Conservation (phyloP, 2,797 vertebrate genomes). For the Loris lydekkerianus region DNA sequence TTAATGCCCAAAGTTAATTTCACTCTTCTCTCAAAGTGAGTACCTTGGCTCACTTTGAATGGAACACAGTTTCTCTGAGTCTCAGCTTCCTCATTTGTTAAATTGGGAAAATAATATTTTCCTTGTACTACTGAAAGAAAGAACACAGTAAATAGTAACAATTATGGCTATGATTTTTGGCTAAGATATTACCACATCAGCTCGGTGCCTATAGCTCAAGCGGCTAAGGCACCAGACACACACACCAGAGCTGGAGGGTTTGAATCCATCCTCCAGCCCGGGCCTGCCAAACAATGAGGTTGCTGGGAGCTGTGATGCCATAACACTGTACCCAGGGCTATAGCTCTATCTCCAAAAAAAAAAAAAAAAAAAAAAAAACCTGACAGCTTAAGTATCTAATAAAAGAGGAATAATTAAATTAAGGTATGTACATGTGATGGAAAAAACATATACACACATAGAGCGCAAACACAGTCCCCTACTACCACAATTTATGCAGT, state of each 20-base stretch:
- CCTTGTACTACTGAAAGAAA: neutral
- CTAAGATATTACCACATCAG: neutral
- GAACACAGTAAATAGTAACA: neutral
- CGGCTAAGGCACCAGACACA: too few species aligned
- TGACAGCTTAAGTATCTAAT: neutral
- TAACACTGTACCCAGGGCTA: too few species aligned
- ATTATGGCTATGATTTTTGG: neutral
- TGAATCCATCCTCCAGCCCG: too few species aligned
- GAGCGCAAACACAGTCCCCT: too few species aligned
- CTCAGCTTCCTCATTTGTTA: constrained; percentile 21
- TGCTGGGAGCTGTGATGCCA: too few species aligned
- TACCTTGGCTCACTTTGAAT: neutral
- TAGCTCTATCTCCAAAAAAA: too few species aligned
- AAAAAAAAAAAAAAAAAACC: too few species aligned
- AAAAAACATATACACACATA: neutral
- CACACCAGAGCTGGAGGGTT: too few species aligned
- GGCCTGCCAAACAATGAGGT: too few species aligned
- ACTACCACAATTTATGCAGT: too few species aligned
- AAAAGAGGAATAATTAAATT: neutral
- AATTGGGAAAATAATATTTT: neutral
- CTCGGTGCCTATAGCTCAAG: too few species aligned
- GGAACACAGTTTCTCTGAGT: neutral
- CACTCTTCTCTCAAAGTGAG: neutral
- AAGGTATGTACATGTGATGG: neutral
- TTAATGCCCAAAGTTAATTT: neutral